Evolutionary conservation across 2,888 invertebrate genomes (phyloP), one percentile per base, ranked within the genome.

Genomic region (Lasiommata megera): DNA sequence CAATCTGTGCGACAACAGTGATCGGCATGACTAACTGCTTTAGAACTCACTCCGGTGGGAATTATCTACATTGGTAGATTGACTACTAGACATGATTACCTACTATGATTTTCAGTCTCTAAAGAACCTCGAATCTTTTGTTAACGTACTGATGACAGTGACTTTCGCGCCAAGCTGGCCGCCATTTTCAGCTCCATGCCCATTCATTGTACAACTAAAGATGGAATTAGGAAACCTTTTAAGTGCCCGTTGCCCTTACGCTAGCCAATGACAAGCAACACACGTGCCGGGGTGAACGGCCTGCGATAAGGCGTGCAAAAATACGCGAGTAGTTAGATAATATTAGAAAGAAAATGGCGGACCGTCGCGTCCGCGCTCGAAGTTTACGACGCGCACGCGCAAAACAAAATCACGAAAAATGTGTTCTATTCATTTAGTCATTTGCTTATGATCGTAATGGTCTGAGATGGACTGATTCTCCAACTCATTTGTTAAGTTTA

Each of bases 331-430:
- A n/a, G n/a, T 84, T 84, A 85, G 84, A 87, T 86, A 86, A 87
- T 86, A 86, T 86, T 88, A 85, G 84, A 84, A 82, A 77, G 70
- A 80, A 81, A 79, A 85, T 84, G 80, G 79, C 79, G 78, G 78
- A 74, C 66, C 66, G 68, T 66, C 74, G 62, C 69, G 66, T 62
- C 65, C 68, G 66, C 55, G 59, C 54, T 56, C 54, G 37, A 31
- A 56, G 62, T 65, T 63, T 65, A 63, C 61, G 48, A 61, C 62
- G 63, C 44, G 23, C 23, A 23, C 23, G 5, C 2, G 23, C 5
- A 5, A 23, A 23, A 23, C 2, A 23, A 3, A 23, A 23, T 23
- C 2, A 5, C 23, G 23, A 23, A 23, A n/a, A 23, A 23, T 23
- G 12, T 29, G n/a, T n/a, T n/a, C n/a, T n/a, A n/a, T n/a, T n/a